Conservation (phyloP, 2,888 invertebrate genomes). For the Amiota minor region DNA sequence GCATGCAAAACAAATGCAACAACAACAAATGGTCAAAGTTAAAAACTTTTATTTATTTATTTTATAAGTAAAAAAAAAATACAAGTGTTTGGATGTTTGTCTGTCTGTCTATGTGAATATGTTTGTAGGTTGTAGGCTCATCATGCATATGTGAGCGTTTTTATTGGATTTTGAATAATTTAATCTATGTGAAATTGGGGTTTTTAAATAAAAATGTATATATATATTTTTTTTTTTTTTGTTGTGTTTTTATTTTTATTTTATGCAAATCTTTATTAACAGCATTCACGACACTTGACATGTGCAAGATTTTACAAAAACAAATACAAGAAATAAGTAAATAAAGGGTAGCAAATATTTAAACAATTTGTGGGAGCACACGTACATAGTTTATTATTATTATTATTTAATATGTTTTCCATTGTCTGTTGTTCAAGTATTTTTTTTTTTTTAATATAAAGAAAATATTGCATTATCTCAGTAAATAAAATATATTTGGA, state of each 20-base stretch:
- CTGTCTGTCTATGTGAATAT: no score
- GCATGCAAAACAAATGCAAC: no score
- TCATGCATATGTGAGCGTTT: not conserved
- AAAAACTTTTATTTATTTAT: no score
- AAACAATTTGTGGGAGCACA: not conserved
- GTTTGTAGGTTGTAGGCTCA: no score
- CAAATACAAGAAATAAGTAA: not conserved
- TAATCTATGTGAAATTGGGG: conserved; percentile 11
- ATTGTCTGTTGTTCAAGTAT: not conserved
- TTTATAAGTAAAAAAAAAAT: no score
- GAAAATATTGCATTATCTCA: no score
- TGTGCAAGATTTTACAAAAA: not conserved
- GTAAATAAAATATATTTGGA: no score
- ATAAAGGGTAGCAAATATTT: not conserved
- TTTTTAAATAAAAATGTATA: conserved; percentile 2
- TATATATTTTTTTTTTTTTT: not conserved
- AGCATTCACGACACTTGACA: not conserved
- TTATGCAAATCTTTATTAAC: conserved; percentile 6
- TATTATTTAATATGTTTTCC: not conserved
- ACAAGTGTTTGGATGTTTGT: no score
- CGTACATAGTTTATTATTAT: not conserved
- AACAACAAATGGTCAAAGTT: no score
- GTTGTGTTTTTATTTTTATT: not conserved
- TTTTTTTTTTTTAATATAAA: not conserved
- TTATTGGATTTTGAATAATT: conserved; percentile 20